Conservation (phyloP, 1,140 invertebrate genomes). For the Rhyzopertha dominica region DNA sequence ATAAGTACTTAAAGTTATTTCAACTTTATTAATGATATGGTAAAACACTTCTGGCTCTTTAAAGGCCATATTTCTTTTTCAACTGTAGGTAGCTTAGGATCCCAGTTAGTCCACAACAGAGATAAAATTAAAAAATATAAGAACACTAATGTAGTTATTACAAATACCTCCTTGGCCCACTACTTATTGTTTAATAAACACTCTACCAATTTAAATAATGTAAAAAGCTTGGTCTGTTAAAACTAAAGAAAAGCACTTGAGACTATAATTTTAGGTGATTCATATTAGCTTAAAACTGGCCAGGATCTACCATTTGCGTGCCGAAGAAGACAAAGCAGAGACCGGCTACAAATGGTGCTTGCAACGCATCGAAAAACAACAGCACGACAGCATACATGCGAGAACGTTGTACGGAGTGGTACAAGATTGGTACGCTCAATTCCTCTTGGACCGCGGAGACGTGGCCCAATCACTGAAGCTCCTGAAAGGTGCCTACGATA, state of each 20-base stretch:
- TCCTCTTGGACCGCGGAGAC: slow-evolving; percentile 61
- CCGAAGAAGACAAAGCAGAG: slow-evolving; percentile 61
- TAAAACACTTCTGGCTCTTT: too few species aligned
- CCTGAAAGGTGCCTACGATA: slow-evolving; percentile 65
- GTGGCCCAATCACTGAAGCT: slow-evolving; percentile 60
- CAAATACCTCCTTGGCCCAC: too few species aligned
- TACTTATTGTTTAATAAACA: too few species aligned
- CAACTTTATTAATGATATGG: neutral
- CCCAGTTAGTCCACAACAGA: too few species aligned
- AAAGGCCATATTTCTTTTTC: too few species aligned
- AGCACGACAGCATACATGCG: slow-evolving; percentile 49
- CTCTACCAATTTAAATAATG: too few species aligned
- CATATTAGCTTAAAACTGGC: slow-evolving; percentile 76
- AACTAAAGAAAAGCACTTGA: slow-evolving; percentile 6
- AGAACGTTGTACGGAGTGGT: slow-evolving; percentile 66
- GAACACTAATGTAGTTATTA: too few species aligned
- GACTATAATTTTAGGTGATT: slow-evolving; percentile 46
- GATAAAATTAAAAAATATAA: too few species aligned
- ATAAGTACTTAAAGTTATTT: neutral
- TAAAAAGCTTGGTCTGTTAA: too few species aligned
- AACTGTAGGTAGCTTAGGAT: too few species aligned
- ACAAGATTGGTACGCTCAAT: slow-evolving; percentile 77
- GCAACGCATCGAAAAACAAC: slow-evolving; percentile 57
- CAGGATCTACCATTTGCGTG: slow-evolving; percentile 60
- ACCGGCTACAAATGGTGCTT: slow-evolving; percentile 74